A percentile compares a stretch with the other conserved stretches of the same genome.
phyloP scores from a whole-genome alignment of 2,888 invertebrate species.

The Dryadula phaetusa region DNA sequence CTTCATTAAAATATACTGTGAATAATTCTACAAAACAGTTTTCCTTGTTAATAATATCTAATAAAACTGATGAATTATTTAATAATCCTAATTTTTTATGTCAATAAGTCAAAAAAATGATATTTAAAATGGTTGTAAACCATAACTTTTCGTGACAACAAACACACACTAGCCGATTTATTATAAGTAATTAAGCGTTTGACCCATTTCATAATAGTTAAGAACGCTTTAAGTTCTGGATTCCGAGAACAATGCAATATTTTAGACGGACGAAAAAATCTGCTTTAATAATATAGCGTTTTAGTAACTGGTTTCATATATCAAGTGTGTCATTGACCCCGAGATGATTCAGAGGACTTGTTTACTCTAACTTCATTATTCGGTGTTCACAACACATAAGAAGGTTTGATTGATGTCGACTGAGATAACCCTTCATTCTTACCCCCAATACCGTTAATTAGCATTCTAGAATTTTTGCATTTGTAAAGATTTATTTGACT shows the following conservation, averaged over 20 bases:
- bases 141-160: not conserved
- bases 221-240: constrained; percentile 33
- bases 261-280: constrained; percentile 56
- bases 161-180: constrained; percentile 28
- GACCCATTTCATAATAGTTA: constrained; percentile 48
- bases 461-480: constrained; percentile 4
- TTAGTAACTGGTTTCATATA: constrained; percentile 66
- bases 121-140: not conserved
- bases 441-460: constrained; percentile 19
- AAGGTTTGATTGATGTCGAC: constrained; percentile 35
- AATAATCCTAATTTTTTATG: not conserved
- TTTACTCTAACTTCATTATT: constrained; percentile 56
- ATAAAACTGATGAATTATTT: not conserved
- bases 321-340: constrained; percentile 64
- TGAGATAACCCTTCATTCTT: constrained; percentile 26
- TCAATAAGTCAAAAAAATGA: no score
- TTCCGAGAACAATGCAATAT: constrained; percentile 60
- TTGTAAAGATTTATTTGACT: not conserved
- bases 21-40: not conserved
- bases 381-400: constrained; percentile 35
- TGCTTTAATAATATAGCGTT: constrained; percentile 57
- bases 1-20: not conserved
- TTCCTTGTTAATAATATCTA: not conserved
- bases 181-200: constrained; percentile 41
- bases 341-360: constrained; percentile 63